Conservation (phyloP, 2,888 invertebrate species). For the Phorcus lineatus region DNA sequence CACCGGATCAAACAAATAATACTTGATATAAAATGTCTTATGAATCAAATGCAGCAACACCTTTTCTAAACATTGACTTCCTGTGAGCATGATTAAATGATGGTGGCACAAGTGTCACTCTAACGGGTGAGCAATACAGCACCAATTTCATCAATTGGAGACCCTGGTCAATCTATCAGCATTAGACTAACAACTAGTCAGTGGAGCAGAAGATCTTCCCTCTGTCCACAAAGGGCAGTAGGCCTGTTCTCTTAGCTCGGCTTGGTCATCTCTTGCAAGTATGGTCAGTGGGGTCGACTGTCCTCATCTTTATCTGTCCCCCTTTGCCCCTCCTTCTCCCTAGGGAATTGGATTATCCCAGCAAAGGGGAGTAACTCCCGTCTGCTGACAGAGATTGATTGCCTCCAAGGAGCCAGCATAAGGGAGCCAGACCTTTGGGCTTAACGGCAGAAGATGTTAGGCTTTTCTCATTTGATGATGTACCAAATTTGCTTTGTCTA, state of each 20-base stretch:
- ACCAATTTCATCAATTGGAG: background rate
- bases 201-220: background rate
- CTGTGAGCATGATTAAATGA: too few species aligned
- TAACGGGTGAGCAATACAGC: background rate
- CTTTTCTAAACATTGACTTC: too few species aligned
- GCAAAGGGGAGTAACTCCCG: constrained; percentile 14
- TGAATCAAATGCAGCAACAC: too few species aligned
- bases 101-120: too few species aligned
- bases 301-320: constrained; percentile 18
- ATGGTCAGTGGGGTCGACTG: background rate
- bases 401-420: background rate
- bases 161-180: constrained; percentile 6
- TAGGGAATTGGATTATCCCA: background rate
- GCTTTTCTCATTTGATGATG: background rate
- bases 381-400: constrained; percentile 5
- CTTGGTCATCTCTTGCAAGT: background rate
- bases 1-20: too few species aligned
- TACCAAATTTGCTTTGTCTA: constrained; percentile 21
- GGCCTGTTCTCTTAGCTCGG: background rate
- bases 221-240: constrained; percentile 1
- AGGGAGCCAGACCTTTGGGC: constrained; percentile 8
- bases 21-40: too few species aligned
- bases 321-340: background rate
- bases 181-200: constrained; percentile 10
- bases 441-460: background rate